phyloP scores from a whole-genome alignment of 2,888 invertebrate species.

The Rosalia funebris region DNA sequence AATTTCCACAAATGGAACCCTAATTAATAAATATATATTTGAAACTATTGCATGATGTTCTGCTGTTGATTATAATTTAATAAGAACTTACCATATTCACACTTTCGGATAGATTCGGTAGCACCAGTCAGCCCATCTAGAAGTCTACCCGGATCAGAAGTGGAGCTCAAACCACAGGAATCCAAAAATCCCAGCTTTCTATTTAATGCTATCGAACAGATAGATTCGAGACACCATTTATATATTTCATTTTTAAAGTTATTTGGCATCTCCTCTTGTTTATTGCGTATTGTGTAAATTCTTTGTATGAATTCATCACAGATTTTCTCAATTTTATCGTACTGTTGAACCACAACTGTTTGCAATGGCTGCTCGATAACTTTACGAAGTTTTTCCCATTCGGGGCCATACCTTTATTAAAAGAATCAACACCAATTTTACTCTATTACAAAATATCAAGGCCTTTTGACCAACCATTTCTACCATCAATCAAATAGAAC shows the following conservation, averaged over 20 bases:
- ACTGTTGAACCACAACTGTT: conserved; percentile 62
- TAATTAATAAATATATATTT: not conserved
- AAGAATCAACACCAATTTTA: not conserved
- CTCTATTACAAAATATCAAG: too few species aligned
- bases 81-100: conserved; percentile 62
- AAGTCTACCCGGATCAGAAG: conserved; percentile 70
- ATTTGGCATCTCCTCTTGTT: conserved; percentile 71
- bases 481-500: too few species aligned
- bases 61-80: too few species aligned
- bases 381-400: conserved; percentile 70
- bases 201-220: conserved; percentile 67
- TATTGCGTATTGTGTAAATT: conserved; percentile 68
- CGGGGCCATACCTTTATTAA: conserved; percentile 66
- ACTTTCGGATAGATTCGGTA: conserved; percentile 69
- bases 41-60: not conserved
- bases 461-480: too few species aligned
- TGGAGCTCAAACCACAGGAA: conserved; percentile 63
- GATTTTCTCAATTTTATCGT: conserved; percentile 59
- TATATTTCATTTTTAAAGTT: conserved; percentile 70
- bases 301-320: conserved; percentile 64
- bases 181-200: conserved; percentile 73
- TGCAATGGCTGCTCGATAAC: conserved; percentile 66
- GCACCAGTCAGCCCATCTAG: conserved; percentile 69
- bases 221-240: conserved; percentile 77
- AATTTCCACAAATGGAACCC: conserved; percentile 75